Evolutionary conservation across 2,888 invertebrate genomes (phyloP), one percentile per base, ranked within the genome.

Genomic region (Tetranychus piercei): DNA sequence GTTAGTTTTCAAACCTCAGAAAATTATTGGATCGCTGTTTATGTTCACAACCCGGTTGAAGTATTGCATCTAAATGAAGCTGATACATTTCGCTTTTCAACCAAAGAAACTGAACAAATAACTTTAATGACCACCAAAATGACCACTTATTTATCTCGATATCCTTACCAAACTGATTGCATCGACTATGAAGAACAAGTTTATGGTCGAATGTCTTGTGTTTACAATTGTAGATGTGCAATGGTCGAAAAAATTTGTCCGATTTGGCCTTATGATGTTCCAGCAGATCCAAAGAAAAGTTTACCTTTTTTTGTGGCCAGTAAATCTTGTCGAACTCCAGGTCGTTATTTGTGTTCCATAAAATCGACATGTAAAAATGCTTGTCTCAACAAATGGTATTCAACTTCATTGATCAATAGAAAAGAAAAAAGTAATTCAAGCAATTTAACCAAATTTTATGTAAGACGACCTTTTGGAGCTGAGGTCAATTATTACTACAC

Each of bases 321-420:
- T 69, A 18, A 11, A 5, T 69, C 20, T 6, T 69, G 69, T 69
- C 69, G 23, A 69, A 69, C 20, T 69, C 69, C 22, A 23, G 34
- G 22, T 34, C 22, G 69, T 23, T 23, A 69, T 22, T 11, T 23
- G 18, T 69, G 69, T 22, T 69, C 34, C 8, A 11, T 23, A 6
- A 11, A 11, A 11, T 18, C 11, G 18, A 23, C 22, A 6, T 11
- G 34, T 22, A 20, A 69, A 69, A 20, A 20, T 9, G 22, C 20
- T 23, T 69, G 69, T 69, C 34, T 20, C 22, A 69, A 69, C 34
- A 23, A 69, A 22, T 69, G 69, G 69, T 69, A 69, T 23, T 23
- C 69, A 22, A 69, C 69, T 22, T 11, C 69, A 11, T 23, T 23
- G 6, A 69, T 69, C 22, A 23, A 69, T 69, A n/a, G 69, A 18